These are phyloP conservation scores for Alethe diademata DNA, from an alignment of 2,113 vertebrate genomes.

Conservation along the genomic window DNA sequence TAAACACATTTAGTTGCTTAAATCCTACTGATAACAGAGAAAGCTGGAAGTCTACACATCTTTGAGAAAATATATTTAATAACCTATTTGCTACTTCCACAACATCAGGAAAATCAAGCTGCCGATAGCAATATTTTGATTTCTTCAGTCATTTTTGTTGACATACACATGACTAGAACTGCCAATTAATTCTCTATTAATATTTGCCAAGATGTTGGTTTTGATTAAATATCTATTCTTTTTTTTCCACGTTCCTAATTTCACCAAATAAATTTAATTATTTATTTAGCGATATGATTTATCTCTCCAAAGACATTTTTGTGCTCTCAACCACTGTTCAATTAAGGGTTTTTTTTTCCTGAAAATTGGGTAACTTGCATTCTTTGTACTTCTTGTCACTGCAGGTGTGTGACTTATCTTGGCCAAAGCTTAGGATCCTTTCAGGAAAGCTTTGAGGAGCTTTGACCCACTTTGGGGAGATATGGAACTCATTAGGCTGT, in stretches of 20 bases:
- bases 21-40: neutral
- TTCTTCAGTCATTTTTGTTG: neutral
- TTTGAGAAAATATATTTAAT: neutral
- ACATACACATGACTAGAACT: neutral
- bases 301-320: neutral
- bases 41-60: neutral
- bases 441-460: neutral
- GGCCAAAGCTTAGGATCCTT: neutral
- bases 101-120: neutral
- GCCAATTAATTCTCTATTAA: neutral
- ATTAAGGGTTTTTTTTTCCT: rapidly evolving
- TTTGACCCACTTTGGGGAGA: neutral
- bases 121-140: neutral
- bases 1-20: neutral
- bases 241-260: neutral
- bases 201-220: neutral
- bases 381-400: neutral
- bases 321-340: neutral
- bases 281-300: neutral
- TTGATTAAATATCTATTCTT: neutral
- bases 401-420: neutral
- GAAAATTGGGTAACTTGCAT: neutral
- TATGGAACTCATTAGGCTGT: neutral
- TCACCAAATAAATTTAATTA: neutral
- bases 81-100: neutral